These are phyloP conservation scores for Carassius carassius DNA, from an alignment of 2,113 vertebrate genomes.

Conservation along the genomic window DNA sequence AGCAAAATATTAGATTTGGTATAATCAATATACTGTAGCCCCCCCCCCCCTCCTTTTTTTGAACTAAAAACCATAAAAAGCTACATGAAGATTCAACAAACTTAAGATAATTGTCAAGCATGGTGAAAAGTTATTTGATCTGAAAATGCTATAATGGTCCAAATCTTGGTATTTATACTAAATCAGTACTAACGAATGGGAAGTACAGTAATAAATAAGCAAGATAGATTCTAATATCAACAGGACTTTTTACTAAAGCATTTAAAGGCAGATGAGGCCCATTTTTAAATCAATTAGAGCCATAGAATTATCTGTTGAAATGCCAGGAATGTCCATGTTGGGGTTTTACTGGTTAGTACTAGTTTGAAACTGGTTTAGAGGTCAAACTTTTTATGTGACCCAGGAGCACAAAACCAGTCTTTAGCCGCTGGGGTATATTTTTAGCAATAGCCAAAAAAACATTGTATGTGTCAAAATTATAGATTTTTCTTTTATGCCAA, in stretches of 20 bases:
- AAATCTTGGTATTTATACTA: background rate
- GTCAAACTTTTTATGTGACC: too few species aligned
- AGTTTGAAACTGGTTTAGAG: background rate
- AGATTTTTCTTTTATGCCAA: too few species aligned
- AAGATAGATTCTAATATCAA: background rate
- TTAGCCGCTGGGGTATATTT: too few species aligned
- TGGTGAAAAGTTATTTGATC: background rate
- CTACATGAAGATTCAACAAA: background rate
- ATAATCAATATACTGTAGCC: too few species aligned
- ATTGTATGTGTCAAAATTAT: too few species aligned
- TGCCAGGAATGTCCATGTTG: background rate
- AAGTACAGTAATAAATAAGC: background rate
- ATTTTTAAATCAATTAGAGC: background rate
- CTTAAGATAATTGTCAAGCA: background rate
- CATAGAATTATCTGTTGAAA: background rate
- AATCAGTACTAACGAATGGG: background rate
- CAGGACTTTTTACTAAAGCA: background rate
- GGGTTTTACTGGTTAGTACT: background rate
- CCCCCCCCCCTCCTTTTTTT: too few species aligned
- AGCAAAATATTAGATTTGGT: background rate
- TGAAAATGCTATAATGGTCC: too few species aligned
- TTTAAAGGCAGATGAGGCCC: background rate
- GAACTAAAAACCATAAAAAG: too few species aligned
- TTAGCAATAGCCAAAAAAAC: too few species aligned
- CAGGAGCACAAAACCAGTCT: too few species aligned